A percentile compares a stretch with the other conserved stretches of the same genome.
Evolutionary conservation across 2,797 vertebrate species (phyloP).

Genomic region (Leucoraja ocellata): DNA sequence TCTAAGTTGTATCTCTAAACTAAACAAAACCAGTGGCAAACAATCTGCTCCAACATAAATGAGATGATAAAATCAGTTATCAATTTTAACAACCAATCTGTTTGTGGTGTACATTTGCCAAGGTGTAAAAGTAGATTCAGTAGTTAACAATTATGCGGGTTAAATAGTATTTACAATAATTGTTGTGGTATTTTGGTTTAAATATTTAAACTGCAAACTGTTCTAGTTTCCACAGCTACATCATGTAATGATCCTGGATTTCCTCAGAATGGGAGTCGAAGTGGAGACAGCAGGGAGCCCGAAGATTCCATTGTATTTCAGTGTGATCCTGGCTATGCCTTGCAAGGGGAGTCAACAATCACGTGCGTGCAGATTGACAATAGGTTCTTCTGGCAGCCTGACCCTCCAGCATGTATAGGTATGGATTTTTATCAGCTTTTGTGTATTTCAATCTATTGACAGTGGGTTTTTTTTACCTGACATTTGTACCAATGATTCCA

Average conservation of each 20-base stretch:
- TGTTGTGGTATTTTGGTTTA: neutral
- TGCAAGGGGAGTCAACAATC: slow-evolving; percentile 84
- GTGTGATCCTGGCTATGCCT: slow-evolving; percentile 83
- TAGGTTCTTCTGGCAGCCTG: slow-evolving; percentile 95
- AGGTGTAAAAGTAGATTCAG: neutral
- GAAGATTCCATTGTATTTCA: slow-evolving; percentile 86
- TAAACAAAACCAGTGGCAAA: neutral
- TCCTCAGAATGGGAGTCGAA: slow-evolving; percentile 86
- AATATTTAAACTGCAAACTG: neutral
- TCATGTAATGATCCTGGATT: slow-evolving; percentile 93
- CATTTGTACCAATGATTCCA: neutral
- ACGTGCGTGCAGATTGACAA: slow-evolving; percentile 90
- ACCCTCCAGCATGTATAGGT: slow-evolving; percentile 86
- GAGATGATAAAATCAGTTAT: neutral
- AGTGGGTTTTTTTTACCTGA: neutral
- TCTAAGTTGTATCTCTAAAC: no score
- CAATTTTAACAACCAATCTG: neutral
- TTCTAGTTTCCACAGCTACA: slow-evolving; percentile 82
- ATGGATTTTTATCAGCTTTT: slow-evolving; percentile 40
- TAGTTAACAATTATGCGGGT: neutral
- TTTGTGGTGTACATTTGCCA: neutral
- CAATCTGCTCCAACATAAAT: neutral
- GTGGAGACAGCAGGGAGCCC: slow-evolving; percentile 82
- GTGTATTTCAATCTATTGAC: neutral
- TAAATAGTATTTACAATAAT: neutral